Conservation (phyloP, 2,888 invertebrate genomes). For the Amaurobius ferox region DNA sequence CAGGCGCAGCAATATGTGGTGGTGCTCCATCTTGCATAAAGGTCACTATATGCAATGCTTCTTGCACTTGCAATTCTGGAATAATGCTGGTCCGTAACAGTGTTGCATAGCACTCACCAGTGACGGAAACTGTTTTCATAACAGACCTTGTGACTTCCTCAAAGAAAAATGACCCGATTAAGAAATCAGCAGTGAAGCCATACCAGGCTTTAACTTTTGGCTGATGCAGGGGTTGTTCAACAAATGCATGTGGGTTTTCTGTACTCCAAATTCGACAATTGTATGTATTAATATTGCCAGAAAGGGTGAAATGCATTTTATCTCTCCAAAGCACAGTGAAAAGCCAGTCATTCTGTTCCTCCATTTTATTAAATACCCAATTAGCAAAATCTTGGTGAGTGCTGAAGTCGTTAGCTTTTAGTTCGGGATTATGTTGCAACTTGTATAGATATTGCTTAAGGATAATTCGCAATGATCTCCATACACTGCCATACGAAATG, state of each 20-base stretch:
- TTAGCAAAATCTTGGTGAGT: slow-evolving; percentile 23
- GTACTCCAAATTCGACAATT: slow-evolving; percentile 30
- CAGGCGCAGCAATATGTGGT: slow-evolving; percentile 5
- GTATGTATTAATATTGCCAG: slow-evolving; percentile 21
- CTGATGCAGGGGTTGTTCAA: slow-evolving; percentile 19
- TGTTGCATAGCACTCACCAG: not conserved
- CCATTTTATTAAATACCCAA: too few relatives aligned
- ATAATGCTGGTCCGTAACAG: slow-evolving; percentile 12
- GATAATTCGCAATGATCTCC: not conserved
- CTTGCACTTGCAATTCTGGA: not conserved
- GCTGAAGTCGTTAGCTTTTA: not conserved
- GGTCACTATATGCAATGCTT: not conserved
- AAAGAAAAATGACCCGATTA: slow-evolving; percentile 35
- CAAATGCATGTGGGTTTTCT: slow-evolving; percentile 42
- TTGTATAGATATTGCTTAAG: too few relatives aligned
- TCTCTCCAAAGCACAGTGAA: slow-evolving; percentile 36
- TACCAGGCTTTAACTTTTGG: slow-evolving; percentile 13
- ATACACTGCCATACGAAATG: too few relatives aligned
- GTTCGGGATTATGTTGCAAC: not conserved
- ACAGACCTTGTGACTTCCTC: slow-evolving; percentile 8
- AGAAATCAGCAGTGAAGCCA: slow-evolving; percentile 35
- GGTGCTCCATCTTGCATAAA: slow-evolving; percentile 22
- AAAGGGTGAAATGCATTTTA: slow-evolving; percentile 26
- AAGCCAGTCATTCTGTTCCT: slow-evolving; percentile 31
- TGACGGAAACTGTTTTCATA: slow-evolving; percentile 16